These are phyloP conservation scores for Tenrec ecaudatus DNA, from an alignment of 2,113 vertebrate genomes.

Conservation along the genomic window DNA sequence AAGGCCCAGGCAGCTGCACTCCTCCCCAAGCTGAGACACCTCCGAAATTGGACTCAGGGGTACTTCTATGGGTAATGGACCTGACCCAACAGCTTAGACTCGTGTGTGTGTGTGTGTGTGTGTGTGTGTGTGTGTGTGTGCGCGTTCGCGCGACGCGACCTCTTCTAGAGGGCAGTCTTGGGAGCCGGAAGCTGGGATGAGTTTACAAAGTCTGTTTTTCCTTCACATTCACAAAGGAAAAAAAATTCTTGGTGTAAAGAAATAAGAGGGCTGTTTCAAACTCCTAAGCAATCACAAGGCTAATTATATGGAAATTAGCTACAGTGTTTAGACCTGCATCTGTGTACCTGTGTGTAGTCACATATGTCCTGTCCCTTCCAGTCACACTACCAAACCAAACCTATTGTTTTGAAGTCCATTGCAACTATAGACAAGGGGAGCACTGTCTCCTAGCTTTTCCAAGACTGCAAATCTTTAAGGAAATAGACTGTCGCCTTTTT, in stretches of 20 bases:
- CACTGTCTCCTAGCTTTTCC: not conserved
- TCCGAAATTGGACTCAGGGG: not conserved
- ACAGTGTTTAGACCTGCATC: not conserved
- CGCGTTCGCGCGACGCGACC: not conserved
- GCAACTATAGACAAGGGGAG: not conserved
- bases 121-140: not conserved
- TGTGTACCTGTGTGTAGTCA: not conserved
- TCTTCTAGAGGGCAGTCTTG: not conserved
- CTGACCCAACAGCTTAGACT: not conserved
- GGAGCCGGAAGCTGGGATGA: not conserved
- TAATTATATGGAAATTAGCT: not conserved
- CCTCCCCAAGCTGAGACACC: not conserved
- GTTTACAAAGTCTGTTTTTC: not conserved
- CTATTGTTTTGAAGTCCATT: not conserved
- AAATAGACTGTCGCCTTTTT: not conserved
- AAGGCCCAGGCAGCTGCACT: not conserved
- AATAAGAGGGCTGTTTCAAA: not conserved
- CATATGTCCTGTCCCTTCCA: not conserved
- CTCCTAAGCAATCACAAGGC: not conserved
- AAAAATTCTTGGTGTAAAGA: not conserved
- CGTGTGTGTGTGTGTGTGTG: not conserved
- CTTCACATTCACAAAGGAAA: slow-evolving; percentile 37
- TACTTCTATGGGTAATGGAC: not conserved
- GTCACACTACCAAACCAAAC: not conserved
- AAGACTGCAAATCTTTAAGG: not conserved